A percentile compares a stretch with the other conserved stretches of the same genome.
These are phyloP conservation scores for Syngnathus floridae DNA, from an alignment of 2,113 vertebrate species.

Conservation along the genomic window DNA sequence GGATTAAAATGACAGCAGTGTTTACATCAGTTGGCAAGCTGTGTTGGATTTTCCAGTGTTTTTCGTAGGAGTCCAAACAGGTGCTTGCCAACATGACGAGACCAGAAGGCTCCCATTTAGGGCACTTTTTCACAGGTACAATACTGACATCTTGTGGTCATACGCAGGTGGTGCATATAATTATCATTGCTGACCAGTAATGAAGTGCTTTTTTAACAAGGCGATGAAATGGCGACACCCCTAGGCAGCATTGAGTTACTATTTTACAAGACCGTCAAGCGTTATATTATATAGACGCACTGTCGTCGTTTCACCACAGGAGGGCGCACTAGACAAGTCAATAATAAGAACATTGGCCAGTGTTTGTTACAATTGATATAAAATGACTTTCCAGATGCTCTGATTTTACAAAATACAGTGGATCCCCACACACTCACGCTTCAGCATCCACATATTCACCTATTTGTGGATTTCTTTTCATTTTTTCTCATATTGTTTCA, in stretches of 20 bases:
- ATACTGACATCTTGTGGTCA: slow-evolving; percentile 59
- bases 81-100: slow-evolving; percentile 20
- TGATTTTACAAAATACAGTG: not conserved
- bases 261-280: no score
- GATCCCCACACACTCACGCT: no score
- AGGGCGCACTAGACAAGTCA: slow-evolving; percentile 13
- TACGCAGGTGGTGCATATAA: slow-evolving; percentile 12
- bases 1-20: slow-evolving; percentile 34
- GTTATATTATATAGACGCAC: not conserved
- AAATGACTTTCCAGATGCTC: not conserved
- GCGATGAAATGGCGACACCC: no score
- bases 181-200: not conserved
- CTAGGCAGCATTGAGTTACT: no score
- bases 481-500: no score
- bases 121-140: slow-evolving; percentile 8
- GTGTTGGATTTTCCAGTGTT: slow-evolving; percentile 52
- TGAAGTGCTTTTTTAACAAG: not conserved
- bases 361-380: not conserved
- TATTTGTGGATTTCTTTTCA: no score
- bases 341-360: not conserved
- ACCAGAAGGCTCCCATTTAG: slow-evolving; percentile 34
- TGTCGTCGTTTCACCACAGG: slow-evolving; percentile 24
- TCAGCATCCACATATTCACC: no score
- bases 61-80: slow-evolving; percentile 26
- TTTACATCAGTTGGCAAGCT: slow-evolving; percentile 52